phyloP scores from a whole-genome alignment of 2,888 invertebrate genomes.

The Cryptops parisi region DNA sequence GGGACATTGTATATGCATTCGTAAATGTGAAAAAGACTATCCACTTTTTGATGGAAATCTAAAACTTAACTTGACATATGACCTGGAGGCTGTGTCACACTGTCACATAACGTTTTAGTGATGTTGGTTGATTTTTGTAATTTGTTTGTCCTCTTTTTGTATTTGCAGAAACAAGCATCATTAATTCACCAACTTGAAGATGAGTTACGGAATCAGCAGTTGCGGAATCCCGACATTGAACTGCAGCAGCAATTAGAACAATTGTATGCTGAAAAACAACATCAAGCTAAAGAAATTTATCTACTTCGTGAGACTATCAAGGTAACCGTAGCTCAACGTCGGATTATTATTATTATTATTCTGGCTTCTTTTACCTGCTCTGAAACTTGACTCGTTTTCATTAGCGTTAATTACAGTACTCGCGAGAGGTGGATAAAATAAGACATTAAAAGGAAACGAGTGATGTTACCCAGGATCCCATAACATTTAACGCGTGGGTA shows the following conservation, averaged over 20 bases:
- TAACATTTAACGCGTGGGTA: no score
- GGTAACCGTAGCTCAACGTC: constrained; percentile 36
- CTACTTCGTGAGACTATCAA: constrained; percentile 87
- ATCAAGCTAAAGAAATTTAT: constrained; percentile 79
- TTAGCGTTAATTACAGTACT: background rate
- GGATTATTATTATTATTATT: background rate
- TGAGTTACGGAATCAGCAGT: constrained; percentile 62
- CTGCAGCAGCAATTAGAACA: constrained; percentile 85
- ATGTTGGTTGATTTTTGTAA: no score
- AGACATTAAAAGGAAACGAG: no score
- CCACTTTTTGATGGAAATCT: no score
- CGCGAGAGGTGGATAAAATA: no score
- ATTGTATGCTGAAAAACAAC: constrained; percentile 84
- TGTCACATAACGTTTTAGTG: no score
- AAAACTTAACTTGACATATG: no score
- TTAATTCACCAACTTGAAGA: constrained; percentile 85
- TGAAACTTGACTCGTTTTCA: background rate
- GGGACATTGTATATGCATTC: no score
- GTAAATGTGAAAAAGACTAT: no score
- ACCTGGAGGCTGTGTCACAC: no score
- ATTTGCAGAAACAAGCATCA: constrained; percentile 97
- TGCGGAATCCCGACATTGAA: constrained; percentile 79
- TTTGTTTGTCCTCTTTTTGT: no score
- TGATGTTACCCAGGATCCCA: no score
- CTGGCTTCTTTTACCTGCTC: background rate